Evolutionary conservation across 2,113 vertebrate genomes (phyloP), one percentile per base, ranked within the genome.

Genomic region (Terrapene triunguis): DNA sequence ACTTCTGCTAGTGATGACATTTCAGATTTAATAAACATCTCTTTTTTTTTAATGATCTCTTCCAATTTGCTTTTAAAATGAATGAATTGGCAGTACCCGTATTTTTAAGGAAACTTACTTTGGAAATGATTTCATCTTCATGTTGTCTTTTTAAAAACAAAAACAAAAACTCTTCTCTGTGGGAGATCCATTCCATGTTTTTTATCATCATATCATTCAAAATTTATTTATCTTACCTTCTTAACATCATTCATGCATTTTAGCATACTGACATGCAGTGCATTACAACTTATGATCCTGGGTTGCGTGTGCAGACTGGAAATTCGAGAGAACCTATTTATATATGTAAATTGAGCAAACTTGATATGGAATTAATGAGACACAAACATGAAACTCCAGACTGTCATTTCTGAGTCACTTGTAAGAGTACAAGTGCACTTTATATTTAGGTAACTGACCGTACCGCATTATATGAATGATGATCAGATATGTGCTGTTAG

Each of bases 1-100:
- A 51, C 50, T 74, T n/a, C 65, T 72, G 1, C 55, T 0, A 1
- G 6, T 83, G 42, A 5, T 38, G 38, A 16, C 48, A 10, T 0
- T 59, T 12, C 10, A 9, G 38, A 38, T 14, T 22, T 47, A 57
- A 24, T 27, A 84, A 88, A 29, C 25, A 50, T 80, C 50, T 44
- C 2, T 83, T 57, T 9, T 44, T 89, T 5, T 81, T 74, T 22
- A 69, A 9, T 72, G 19, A 76, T 83, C 24, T 84, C 79, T 50
- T 54, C 16, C 22, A 22, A 19, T 25, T 51, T 69, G 57, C 48
- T 72, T 10, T 86, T 91, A 35, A 47, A 0, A 8, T 53, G 10
- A 82, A 0, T 25, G 50, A 74, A 35, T 91, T 81, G 38, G 16
- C 21, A 35, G 38, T 51, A n/a, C 48, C 53, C 90, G 22, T 48